Conservation (phyloP, 2,113 vertebrate genomes). For the Antechinus stuartii region DNA sequence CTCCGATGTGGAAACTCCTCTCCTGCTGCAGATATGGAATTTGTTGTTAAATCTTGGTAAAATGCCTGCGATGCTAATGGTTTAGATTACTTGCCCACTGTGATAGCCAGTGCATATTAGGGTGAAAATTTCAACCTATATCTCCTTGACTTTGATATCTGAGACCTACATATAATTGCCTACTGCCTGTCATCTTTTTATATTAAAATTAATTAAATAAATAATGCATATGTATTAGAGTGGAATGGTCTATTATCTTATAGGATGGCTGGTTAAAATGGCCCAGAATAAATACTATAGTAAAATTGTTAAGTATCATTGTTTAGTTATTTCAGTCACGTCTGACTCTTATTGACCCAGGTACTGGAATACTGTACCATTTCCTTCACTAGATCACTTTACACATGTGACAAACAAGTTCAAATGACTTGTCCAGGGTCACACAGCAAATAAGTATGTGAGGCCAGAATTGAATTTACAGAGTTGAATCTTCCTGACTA, state of each 20-base stretch:
- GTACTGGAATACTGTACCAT: not conserved
- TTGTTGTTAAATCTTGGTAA: not conserved
- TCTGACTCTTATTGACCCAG: not conserved
- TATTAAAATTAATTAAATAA: not conserved
- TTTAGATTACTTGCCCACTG: not conserved
- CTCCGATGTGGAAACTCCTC: not conserved
- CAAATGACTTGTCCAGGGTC: not conserved
- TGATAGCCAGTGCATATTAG: not conserved
- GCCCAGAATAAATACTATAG: not conserved
- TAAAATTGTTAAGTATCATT: not conserved
- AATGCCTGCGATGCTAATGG: not conserved
- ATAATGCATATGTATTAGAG: not conserved
- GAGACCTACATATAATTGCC: not conserved
- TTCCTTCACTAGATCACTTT: not conserved
- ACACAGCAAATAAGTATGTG: not conserved
- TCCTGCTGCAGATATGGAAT: not conserved
- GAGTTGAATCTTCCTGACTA: not conserved
- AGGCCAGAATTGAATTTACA: not conserved
- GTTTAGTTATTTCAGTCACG: not conserved
- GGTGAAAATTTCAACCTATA: not conserved
- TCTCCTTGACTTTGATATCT: not conserved
- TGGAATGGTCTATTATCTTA: not conserved
- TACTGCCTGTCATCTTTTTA: not conserved
- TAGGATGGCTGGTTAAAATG: not conserved
- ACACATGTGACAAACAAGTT: not conserved